Percentiles rank a stretch among this genome's conserved stretches.
phyloP scores from a whole-genome alignment of 2,113 vertebrate species.

The Paraplagusia blochii region DNA sequence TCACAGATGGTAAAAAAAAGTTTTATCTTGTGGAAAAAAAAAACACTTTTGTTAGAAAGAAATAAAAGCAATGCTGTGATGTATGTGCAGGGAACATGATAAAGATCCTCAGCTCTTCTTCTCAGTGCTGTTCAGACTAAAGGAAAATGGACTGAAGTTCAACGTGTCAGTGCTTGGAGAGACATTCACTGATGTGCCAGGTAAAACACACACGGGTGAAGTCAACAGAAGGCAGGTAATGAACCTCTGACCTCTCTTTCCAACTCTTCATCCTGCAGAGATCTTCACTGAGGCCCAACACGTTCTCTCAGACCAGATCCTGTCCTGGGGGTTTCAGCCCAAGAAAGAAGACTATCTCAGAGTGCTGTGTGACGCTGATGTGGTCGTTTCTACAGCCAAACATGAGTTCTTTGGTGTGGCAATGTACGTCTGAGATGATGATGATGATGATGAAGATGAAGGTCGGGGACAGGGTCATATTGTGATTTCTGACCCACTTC shows the following conservation, averaged over 20 bases:
- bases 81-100: conserved; percentile 90
- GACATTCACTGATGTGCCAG: conserved; percentile 89
- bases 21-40: neutral
- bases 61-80: too few species aligned
- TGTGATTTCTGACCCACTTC: too few species aligned
- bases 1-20: conserved; percentile 2
- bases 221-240: too few species aligned
- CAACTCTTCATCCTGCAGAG: conserved; percentile 66
- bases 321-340: conserved; percentile 91
- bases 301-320: conserved; percentile 77
- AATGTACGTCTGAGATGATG: conserved; percentile 78
- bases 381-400: conserved; percentile 92
- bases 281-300: conserved; percentile 83
- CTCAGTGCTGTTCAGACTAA: conserved; percentile 84
- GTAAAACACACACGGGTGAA: conserved; percentile 63
- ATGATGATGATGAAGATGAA: too few species aligned
- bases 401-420: conserved; percentile 98
- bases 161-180: conserved; percentile 90
- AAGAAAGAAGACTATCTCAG: conserved; percentile 85
- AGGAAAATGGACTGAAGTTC: conserved; percentile 80
- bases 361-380: conserved; percentile 86
- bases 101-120: conserved; percentile 94
- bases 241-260: conserved; percentile 7
- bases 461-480: too few species aligned
- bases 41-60: too few species aligned